Base-by-base conservation (phyloP, 2,888 invertebrate species). In the Carabus problematicus region DNA sequence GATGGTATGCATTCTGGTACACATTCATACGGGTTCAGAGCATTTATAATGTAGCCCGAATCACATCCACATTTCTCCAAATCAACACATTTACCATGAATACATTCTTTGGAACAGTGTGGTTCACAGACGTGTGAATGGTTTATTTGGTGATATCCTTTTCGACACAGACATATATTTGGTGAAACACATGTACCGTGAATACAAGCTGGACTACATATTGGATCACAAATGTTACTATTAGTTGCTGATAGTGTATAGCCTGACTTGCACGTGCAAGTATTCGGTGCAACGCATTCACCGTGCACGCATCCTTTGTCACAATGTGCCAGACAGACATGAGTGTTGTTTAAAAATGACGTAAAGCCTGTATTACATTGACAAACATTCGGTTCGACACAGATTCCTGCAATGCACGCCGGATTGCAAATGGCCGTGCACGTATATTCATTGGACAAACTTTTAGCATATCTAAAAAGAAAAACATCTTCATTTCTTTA, bases 141-240 rank as follows among this genome's bases (percentile, higher is more conserved):
- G 9, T 42, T 19, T 9, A 47, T 9, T 47, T 47, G 47, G 12
- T 14, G 14, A 14, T 47, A 47, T 47, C 47, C 47, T 47, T 47
- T 47, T 14, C 11, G 7, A n/a, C 47, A 47, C 7, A 14, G 11
- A 47, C 47, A 47, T 47, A 47, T 6, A 47, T 47, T 47, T 47
- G 47, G 47, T 47, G 12, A 14, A 47, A 47, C 85, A 71, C 91
- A 91, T 14, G 84, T 82, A 0, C 89, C 90, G 74, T 91, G 90
- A 8, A 82, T 82, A 71, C 91, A 91, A 0, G 88, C 89, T n/a
- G 85, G 84, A 0, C 84, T 80, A 72, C 91, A 91, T 64, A 85
- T 77, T 4, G 83, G 77, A 18, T 77, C 71, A 68, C 84, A 84
- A 39, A n/a, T 8, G 77, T 56, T 40, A 4, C 11, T 56, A 12